Conservation (phyloP, 2,113 vertebrate genomes). For the Ochotona princeps region DNA sequence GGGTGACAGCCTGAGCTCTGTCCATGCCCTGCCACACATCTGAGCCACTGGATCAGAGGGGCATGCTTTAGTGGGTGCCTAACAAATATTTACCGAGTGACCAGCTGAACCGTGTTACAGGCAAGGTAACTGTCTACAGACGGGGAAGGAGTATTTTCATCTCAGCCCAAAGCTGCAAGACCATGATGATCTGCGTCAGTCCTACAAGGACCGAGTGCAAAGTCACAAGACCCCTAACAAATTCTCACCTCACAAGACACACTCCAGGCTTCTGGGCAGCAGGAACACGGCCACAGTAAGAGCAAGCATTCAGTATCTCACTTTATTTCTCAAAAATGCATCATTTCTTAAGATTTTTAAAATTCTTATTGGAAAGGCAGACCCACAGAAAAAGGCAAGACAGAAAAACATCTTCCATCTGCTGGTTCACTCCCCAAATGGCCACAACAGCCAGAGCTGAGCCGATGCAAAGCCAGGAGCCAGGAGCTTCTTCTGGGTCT, state of each 20-base stretch:
- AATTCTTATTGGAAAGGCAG: no score
- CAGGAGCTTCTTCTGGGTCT: no score
- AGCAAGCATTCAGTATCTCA: no score
- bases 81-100: slow-evolving; percentile 49
- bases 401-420: no score
- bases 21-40: neutral
- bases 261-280: neutral
- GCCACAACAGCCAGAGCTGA: no score
- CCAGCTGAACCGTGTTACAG: slow-evolving; percentile 24
- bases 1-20: neutral
- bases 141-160: neutral
- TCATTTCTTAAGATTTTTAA: no score
- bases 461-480: no score
- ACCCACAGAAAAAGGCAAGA: no score
- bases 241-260: neutral
- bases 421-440: no score
- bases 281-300: neutral
- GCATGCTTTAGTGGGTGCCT: slow-evolving; percentile 16
- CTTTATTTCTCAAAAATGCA: neutral
- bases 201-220: neutral
- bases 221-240: neutral
- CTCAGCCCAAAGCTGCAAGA: slow-evolving; percentile 11
- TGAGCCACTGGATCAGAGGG: slow-evolving; percentile 35
- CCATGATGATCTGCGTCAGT: neutral
- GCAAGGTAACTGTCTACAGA: neutral